Base-by-base conservation (phyloP, 1,140 invertebrate species). In the Myzus persicae region DNA sequence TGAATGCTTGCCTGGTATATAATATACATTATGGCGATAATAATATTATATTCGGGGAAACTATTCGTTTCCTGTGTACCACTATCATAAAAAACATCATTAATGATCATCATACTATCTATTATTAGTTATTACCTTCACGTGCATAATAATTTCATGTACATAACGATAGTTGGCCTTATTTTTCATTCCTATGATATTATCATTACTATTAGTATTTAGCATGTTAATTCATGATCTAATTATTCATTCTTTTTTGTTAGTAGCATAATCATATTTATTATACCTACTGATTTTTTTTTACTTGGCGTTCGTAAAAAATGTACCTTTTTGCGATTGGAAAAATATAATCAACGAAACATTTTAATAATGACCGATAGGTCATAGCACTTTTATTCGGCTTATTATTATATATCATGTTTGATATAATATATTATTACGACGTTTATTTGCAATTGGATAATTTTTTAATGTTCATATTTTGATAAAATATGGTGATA, bases 71-170 rank as follows among this genome's bases (percentile, higher is more conserved):
- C 91, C 91, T 92, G 91, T 82, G 42, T 48, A 40, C 44, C 40
- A 46, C 44, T 91, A 92, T 82, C 67, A n/a, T 31, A 89, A 89
- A 91, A 92, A 44, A 92, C 91, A 48, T 92, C 40, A 46, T 91
- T 67, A 92, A 92, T 48, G 24, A 51, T 18, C n/a, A 48, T 44
- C n/a, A 2, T 36, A 51, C 46, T 26, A 76, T 91, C 90, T 44
- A 76, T n/a, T n/a, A 76, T 76, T 76, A 76, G n/a, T 76, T n/a
- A 91, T 91, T 91, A 91, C 51, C 26, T 67, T 8, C 40, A 89
- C 88, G 46, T 51, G 46, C 48, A 38, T 76, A 76, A 91, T 42
- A 85, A 42, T 44, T 84, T 84, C 38, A 42, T 24, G 84, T 85
- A 85, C 38, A 85, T 44, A 44, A 76, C 31, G 59, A n/a, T 76